phyloP scores from a whole-genome alignment of 1,140 invertebrate species.

The Cotesia vestalis region DNA sequence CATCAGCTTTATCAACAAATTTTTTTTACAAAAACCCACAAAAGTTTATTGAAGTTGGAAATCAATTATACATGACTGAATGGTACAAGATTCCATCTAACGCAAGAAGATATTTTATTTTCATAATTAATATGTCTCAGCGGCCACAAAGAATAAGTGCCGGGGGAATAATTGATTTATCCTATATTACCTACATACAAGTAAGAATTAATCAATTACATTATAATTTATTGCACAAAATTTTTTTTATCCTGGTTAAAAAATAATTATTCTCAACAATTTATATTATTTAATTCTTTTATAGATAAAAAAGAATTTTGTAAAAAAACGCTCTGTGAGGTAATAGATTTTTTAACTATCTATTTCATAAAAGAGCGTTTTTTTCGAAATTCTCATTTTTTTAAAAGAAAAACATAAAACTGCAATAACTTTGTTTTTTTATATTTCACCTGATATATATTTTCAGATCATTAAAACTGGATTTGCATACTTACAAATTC shows the following conservation, averaged over 20 bases:
- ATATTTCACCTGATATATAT: no score
- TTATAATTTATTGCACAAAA: no score
- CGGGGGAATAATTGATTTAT: slow-evolving; percentile 35
- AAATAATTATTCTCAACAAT: no score
- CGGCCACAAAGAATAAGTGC: slow-evolving; percentile 28
- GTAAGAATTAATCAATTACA: slow-evolving; percentile 12
- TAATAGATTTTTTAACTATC: no score
- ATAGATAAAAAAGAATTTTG: no score
- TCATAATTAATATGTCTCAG: slow-evolving; percentile 24
- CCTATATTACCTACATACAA: slow-evolving; percentile 26
- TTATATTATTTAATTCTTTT: no score
- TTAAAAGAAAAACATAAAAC: no score
- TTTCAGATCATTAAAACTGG: slow-evolving; percentile 39
- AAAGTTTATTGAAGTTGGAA: not conserved
- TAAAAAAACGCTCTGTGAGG: no score
- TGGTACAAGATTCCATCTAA: slow-evolving; percentile 33
- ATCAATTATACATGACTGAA: slow-evolving; percentile 4
- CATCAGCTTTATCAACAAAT: not conserved
- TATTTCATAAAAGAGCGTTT: no score
- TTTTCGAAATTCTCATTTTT: no score
- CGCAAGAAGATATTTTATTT: slow-evolving; percentile 16
- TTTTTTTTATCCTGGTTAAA: no score
- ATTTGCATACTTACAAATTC: slow-evolving; percentile 42
- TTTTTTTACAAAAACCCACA: not conserved
- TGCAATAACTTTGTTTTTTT: no score